These are phyloP conservation scores for Capromys pilorides DNA, from an alignment of 2,797 vertebrate genomes.

Conservation along the genomic window DNA sequence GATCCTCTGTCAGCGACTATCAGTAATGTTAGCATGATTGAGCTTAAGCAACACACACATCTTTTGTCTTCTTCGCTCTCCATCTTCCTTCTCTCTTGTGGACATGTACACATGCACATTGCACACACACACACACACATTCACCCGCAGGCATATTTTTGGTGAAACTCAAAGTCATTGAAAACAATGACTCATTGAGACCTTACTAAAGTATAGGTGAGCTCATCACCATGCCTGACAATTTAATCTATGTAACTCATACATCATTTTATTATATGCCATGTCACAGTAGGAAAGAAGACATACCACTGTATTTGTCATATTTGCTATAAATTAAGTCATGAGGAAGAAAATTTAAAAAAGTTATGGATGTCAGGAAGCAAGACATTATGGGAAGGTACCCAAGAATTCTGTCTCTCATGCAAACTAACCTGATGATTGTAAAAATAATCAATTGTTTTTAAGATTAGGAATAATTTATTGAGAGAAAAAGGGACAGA, in stretches of 20 bases:
- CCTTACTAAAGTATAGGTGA: not conserved
- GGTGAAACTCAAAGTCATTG: not conserved
- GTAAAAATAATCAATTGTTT: not conserved
- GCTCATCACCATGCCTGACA: not conserved
- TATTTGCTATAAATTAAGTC: not conserved
- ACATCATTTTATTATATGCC: not conserved
- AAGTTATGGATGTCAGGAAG: not conserved
- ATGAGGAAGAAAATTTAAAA: not conserved
- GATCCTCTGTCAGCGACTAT: not conserved
- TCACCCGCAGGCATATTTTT: not conserved
- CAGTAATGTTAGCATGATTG: no score
- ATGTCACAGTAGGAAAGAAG: not conserved
- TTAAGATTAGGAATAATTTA: no score
- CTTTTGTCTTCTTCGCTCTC: not conserved
- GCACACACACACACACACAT: not conserved
- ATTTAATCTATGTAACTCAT: not conserved
- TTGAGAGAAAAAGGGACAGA: no score
- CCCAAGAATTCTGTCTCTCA: rapidly evolving
- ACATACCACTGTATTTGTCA: not conserved
- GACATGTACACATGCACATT: rapidly evolving
- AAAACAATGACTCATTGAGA: not conserved
- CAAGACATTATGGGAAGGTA: not conserved
- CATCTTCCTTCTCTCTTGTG: not conserved
- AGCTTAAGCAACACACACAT: not conserved
- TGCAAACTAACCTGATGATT: not conserved